These are phyloP conservation scores for Therioaphis trifolii DNA, from an alignment of 2,888 invertebrate genomes.

Conservation along the genomic window DNA sequence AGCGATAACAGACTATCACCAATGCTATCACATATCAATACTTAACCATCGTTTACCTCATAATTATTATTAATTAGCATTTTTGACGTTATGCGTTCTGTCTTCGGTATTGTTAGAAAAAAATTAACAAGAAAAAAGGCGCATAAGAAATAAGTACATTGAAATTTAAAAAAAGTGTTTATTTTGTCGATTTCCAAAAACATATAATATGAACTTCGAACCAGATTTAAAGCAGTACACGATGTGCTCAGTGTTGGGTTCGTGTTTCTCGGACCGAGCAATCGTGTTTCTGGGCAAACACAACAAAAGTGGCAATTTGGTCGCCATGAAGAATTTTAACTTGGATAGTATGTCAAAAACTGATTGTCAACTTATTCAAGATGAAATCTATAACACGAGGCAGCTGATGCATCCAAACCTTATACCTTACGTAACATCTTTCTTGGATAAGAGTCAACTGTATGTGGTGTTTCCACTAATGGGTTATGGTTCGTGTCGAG, in stretches of 20 bases:
- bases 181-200: no score
- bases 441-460: conserved; percentile 81
- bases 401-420: conserved; percentile 85
- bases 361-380: conserved; percentile 71
- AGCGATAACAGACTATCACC: neutral
- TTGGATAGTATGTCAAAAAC: conserved; percentile 73
- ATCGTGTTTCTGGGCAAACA: conserved; percentile 79
- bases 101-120: no score
- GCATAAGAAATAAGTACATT: no score
- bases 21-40: neutral
- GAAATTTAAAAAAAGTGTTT: no score
- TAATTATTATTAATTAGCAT: no score
- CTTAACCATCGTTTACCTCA: no score
- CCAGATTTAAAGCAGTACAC: conserved; percentile 72
- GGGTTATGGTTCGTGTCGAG: conserved; percentile 86
- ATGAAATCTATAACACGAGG: conserved; percentile 82
- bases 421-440: conserved; percentile 79
- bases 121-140: neutral
- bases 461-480: conserved; percentile 85
- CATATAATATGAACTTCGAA: conserved; percentile 62
- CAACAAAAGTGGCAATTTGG: conserved; percentile 75
- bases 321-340: conserved; percentile 81
- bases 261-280: conserved; percentile 78
- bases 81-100: no score
- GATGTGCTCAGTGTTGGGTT: conserved; percentile 76